Evolutionary conservation across 1,140 invertebrate species (phyloP), one percentile per base, ranked within the genome.

Genomic region (Atta cephalotes): DNA sequence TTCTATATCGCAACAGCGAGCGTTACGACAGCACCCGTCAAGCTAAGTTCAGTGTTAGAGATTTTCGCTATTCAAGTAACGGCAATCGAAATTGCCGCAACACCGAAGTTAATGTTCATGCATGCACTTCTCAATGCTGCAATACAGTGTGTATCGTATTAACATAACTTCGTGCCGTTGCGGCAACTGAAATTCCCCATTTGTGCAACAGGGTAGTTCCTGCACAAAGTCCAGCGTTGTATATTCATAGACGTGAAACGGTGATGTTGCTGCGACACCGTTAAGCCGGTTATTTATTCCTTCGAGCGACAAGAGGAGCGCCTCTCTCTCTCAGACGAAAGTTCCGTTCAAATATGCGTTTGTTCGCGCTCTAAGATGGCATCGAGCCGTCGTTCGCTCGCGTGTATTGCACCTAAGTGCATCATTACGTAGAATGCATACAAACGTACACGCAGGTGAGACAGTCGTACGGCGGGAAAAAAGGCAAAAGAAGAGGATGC

Each of bases 311-410:
- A 28, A 31, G 18, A 21, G 12, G 16, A 4, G 21, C 16, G 49
- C 49, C 18, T n/a, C 56, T 62, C n/a, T 78, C n/a, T 78, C 18
- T 35, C 45, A n/a, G 14, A 72, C 70, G 80, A 74, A 60, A 62
- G 56, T 84, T 62, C 60, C 35, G 56, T 45, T 82, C 31, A 12
- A 49, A 7, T 58, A 28, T n/a, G 45, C 80, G 39, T 76, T 89
- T 56, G 68, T 86, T 86, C 76, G 84, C 71, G 60, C n/a, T 86
- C 62, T 58, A 70, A 71, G 66, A 58, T 72, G 62, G 58, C 70
- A 60, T 72, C 53, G 51, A 88, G 60, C 28, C 51, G 60, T 88
- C 86, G 49, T 77, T 35, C 51, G 25, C 28, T 68, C 63, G 49
- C 53, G 45, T 56, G 45, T 60, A 51, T 31, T 45, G 53, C 53